Conservation (phyloP, 2,888 invertebrate genomes). For the Sinopyrophorus schimmeli region DNA sequence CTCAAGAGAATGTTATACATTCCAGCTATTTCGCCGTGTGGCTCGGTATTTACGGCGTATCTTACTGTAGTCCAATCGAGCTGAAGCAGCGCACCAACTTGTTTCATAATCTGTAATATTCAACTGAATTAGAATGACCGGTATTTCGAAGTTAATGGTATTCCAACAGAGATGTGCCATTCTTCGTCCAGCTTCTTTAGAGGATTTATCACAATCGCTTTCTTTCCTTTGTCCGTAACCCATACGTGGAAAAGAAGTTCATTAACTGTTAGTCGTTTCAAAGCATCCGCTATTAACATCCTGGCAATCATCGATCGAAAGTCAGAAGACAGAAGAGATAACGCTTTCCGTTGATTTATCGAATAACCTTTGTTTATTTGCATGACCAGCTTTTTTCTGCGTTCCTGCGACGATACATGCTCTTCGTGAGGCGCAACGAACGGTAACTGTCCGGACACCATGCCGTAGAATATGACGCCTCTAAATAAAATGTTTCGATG, state of each 20-base stretch:
- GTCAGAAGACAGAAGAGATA: constrained; percentile 56
- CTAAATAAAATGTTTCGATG: too few relatives aligned
- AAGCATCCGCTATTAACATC: constrained; percentile 60
- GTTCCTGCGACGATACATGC: constrained; percentile 57
- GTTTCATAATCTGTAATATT: constrained; percentile 51
- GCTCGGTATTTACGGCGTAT: constrained; percentile 59
- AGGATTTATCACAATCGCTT: constrained; percentile 59
- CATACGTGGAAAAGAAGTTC: constrained; percentile 65
- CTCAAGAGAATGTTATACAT: constrained; percentile 63
- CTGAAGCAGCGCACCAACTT: constrained; percentile 59
- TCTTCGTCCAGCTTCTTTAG: constrained; percentile 50
- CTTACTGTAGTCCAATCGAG: constrained; percentile 56
- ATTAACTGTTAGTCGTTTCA: constrained; percentile 60
- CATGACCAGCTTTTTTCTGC: constrained; percentile 64
- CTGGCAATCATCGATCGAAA: constrained; percentile 58
- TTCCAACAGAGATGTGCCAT: constrained; percentile 40
- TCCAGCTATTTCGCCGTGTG: constrained; percentile 63
- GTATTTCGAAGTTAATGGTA: background rate
- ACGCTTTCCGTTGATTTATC: constrained; percentile 60
- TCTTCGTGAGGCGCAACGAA: constrained; percentile 57
- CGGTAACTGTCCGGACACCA: constrained; percentile 73
- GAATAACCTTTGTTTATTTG: constrained; percentile 70
- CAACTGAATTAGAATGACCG: constrained; percentile 40
- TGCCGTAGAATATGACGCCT: constrained; percentile 75
- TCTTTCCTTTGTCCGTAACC: constrained; percentile 59